These are phyloP conservation scores for Poecilia gillii DNA, from an alignment of 2,797 vertebrate genomes.

Conservation along the genomic window DNA sequence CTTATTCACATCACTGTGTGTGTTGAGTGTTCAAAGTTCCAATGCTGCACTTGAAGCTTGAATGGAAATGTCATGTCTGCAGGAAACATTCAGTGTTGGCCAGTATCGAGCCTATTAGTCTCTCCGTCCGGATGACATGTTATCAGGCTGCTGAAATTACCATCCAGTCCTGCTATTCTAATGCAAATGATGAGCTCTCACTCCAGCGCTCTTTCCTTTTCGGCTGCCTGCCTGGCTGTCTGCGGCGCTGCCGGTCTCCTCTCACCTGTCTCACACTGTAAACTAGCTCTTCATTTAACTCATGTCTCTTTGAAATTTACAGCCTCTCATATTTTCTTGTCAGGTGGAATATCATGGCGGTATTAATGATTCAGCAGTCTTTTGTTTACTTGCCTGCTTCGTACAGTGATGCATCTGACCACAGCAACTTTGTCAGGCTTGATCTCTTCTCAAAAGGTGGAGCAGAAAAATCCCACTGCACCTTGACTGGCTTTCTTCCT, in stretches of 20 bases:
- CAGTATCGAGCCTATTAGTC: conserved; percentile 21
- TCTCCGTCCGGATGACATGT: conserved; percentile 39
- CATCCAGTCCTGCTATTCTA: conserved; percentile 37
- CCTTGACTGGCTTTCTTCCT: conserved; percentile 27
- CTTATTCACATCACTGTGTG: conserved; percentile 22
- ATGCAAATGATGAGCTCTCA: conserved; percentile 51
- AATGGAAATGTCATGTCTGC: conserved; percentile 24
- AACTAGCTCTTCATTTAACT: conserved; percentile 41
- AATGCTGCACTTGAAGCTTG: conserved; percentile 1
- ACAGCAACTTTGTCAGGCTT: conserved; percentile 41
- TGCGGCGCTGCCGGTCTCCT: conserved; percentile 13
- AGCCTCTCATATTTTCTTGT: conserved; percentile 26
- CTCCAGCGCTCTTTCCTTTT: conserved; percentile 17
- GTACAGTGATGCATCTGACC: conserved; percentile 19
- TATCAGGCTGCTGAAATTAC: conserved; percentile 52
- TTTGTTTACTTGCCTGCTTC: conserved; percentile 53
- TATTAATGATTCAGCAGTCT: conserved; percentile 64
- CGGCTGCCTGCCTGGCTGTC: conserved; percentile 21
- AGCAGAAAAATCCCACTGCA: conserved; percentile 25
- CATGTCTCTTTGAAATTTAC: conserved; percentile 10
- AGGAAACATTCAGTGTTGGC: conserved; percentile 11
- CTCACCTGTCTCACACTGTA: conserved; percentile 4
- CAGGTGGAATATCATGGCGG: conserved; percentile 73
- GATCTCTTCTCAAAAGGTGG: conserved; percentile 38
- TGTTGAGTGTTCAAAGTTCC: conserved; percentile 17